Evolutionary conservation across 1,140 invertebrate species (phyloP), one percentile per base, ranked within the genome.

Genomic region (Papilio glaucus): DNA sequence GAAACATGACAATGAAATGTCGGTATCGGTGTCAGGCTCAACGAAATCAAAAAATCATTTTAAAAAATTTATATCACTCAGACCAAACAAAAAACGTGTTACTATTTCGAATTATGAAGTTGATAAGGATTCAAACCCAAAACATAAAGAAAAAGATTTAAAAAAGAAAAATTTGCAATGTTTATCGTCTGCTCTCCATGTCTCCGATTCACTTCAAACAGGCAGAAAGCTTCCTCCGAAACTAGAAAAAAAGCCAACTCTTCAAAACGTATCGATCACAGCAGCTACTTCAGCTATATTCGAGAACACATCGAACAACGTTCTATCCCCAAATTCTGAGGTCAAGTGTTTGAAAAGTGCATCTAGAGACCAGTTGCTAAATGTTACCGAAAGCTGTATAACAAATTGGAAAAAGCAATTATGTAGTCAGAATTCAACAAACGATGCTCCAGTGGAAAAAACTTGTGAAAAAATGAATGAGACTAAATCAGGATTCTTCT

Each of bases 1-100:
- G 88, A 18, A 65, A 21, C 9, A 26, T 4, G 72, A 75, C n/a
- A n/a, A n/a, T 49, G 69, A 72, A 26, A 12, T 61, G 26, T 53
- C 67, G 4, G 21, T 68, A 1, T 42, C 63, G 24, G 5, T 49
- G 24, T 69, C 67, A 26, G 21, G 24, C n/a, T 49, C 18, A 10
- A 33, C 33, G 15, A 69, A 33, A 29, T 49, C 24, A 49, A 49
- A 29, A 26, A n/a, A 45, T 33, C 38, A 45, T 12, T 26, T 24
- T 33, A 42, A 26, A 69, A 69, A 45, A 49, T 15, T 57, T 13
- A 57, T 57, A 24, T 24, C 21, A n/a, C 7, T 38, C 15, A 69
- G 29, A 37, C 42, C 21, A 24, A 38, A 24, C n/a, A 42, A 41
- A 39, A 68, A 68, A 26, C 39, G 26, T 37, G 67, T 69, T 1